Conservation (phyloP, 2,797 vertebrate genomes). For the Otolemur crassicaudatus region DNA sequence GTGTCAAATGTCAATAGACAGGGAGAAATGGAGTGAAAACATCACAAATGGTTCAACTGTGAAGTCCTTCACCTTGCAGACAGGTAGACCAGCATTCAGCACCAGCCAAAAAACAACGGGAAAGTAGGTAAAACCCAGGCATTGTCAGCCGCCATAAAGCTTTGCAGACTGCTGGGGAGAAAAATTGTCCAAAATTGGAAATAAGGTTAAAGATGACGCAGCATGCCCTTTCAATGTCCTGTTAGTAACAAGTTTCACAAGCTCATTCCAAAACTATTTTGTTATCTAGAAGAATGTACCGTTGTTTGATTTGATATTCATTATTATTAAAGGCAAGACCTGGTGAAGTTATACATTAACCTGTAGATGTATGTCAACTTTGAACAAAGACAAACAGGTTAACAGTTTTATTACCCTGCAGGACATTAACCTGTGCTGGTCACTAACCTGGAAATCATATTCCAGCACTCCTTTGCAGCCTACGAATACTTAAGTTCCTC, state of each 20-base stretch:
- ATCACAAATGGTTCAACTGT: neutral
- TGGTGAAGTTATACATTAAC: conserved; percentile 26
- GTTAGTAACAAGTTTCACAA: neutral
- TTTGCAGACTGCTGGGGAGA: neutral
- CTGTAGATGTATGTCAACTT: neutral
- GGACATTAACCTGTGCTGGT: neutral
- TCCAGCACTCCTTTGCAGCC: neutral
- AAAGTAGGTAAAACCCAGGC: neutral
- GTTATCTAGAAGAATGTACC: neutral
- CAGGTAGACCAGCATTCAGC: neutral
- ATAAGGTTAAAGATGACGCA: neutral
- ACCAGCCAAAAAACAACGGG: neutral
- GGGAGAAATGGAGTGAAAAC: neutral
- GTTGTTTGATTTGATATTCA: neutral
- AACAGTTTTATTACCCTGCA: neutral
- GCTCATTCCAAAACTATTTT: neutral
- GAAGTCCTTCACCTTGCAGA: neutral
- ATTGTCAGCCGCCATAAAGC: neutral
- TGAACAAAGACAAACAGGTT: conserved; percentile 11
- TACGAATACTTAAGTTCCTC: neutral
- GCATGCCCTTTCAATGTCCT: neutral
- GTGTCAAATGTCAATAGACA: neutral
- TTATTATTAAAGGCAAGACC: neutral
- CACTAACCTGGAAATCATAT: neutral
- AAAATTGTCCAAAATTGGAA: neutral